These are phyloP conservation scores for Clarias gariepinus DNA, from an alignment of 2,113 vertebrate species.

Conservation along the genomic window DNA sequence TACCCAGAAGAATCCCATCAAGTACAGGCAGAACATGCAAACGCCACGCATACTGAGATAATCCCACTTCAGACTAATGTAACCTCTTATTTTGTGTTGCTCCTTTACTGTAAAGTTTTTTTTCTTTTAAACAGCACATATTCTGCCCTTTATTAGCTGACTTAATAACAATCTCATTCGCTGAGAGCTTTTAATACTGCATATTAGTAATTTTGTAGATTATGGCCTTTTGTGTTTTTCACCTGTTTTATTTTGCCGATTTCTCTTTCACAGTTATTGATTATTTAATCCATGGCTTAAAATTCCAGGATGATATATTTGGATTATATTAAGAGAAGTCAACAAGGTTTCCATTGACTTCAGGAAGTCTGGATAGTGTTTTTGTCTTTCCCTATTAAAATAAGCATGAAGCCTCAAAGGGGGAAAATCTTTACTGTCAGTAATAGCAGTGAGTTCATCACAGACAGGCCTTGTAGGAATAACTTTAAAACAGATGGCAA, in stretches of 20 bases:
- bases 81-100: background rate
- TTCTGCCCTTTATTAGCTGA: background rate
- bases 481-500: background rate
- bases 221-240: background rate
- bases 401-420: background rate
- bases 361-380: constrained; percentile 11
- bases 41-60: no score
- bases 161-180: background rate
- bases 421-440: background rate
- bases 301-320: background rate
- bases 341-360: constrained; percentile 22
- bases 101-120: background rate
- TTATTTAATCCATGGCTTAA: background rate
- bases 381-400: background rate
- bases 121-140: background rate
- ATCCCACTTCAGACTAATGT: no score
- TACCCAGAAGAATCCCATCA: no score
- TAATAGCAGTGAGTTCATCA: constrained; percentile 1
- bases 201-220: background rate
- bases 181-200: background rate
- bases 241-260: background rate
- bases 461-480: background rate
- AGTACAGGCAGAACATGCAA: no score
- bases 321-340: background rate
- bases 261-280: background rate